A percentile compares a stretch with the other conserved stretches of the same genome.
These are phyloP conservation scores for Calameuta idolon DNA, from an alignment of 2,888 invertebrate genomes.

Conservation along the genomic window DNA sequence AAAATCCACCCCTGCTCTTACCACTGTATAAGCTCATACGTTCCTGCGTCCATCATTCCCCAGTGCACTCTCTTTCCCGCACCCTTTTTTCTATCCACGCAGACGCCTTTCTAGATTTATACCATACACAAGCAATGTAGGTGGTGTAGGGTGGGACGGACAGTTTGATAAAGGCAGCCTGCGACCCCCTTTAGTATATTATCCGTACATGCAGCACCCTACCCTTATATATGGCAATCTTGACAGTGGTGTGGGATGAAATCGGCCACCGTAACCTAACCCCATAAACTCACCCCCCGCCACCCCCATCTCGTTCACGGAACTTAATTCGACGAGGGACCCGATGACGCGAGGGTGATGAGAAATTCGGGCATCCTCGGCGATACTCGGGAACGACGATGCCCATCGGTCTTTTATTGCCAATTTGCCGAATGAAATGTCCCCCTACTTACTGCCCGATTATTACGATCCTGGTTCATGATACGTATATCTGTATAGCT, in stretches of 20 bases:
- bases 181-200: neutral
- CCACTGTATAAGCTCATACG: conserved; percentile 22
- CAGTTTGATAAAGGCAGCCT: neutral
- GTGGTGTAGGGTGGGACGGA: neutral
- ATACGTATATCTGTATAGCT: conserved; percentile 14
- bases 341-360: conserved; percentile 31
- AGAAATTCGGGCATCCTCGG: neutral
- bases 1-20: conserved; percentile 3
- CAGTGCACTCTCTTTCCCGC: conserved; percentile 10
- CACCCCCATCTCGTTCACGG: conserved; percentile 31
- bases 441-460: conserved; percentile 56
- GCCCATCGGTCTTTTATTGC: conserved; percentile 64
- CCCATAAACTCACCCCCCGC: conserved; percentile 49
- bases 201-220: conserved; percentile 38
- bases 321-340: conserved; percentile 61
- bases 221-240: conserved; percentile 52
- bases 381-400: conserved; percentile 32
- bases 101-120: conserved; percentile 15
- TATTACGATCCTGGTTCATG: conserved; percentile 41
- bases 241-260: conserved; percentile 49
- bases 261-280: conserved; percentile 54
- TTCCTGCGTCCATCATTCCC: neutral
- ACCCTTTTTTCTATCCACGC: conserved; percentile 22
- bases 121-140: neutral
- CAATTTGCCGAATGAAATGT: conserved; percentile 67